Conservation (phyloP, 1,140 invertebrate genomes). For the Drosophila lacteicornis region DNA sequence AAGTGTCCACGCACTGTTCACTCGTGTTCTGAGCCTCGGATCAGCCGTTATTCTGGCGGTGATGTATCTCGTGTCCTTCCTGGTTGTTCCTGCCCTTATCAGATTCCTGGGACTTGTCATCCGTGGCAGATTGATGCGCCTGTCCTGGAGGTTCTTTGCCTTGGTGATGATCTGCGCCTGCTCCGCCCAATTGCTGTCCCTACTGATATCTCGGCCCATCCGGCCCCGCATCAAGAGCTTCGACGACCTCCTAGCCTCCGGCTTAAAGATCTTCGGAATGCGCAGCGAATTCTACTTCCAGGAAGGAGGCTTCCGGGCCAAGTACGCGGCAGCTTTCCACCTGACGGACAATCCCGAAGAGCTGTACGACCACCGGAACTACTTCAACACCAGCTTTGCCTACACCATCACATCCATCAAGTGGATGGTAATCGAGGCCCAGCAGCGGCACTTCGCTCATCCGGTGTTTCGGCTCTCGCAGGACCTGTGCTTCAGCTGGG, state of each 20-base stretch:
- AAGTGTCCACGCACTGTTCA: not conserved
- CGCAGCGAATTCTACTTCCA: conserved; percentile 44
- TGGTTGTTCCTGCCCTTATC: not conserved
- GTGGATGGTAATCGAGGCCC: conserved; percentile 43
- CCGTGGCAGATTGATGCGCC: not conserved
- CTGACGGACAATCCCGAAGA: conserved; percentile 35
- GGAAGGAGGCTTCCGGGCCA: conserved; percentile 46
- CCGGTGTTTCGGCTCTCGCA: conserved; percentile 51
- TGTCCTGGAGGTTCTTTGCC: conserved; percentile 16
- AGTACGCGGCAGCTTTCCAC: conserved; percentile 54
- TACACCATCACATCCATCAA: conserved; percentile 54
- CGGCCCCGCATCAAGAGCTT: conserved; percentile 42
- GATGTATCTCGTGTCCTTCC: not conserved
- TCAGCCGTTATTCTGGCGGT: conserved; percentile 13
- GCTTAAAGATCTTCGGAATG: conserved; percentile 52
- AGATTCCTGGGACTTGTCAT: not conserved
- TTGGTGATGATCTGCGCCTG: conserved; percentile 23
- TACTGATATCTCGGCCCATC: conserved; percentile 32
- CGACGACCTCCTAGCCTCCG: conserved; percentile 43
- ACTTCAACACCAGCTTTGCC: conserved; percentile 65
- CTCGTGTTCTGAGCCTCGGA: conserved; percentile 17
- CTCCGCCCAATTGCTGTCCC: conserved; percentile 43
- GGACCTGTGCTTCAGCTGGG: conserved; percentile 27
- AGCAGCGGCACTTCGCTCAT: conserved; percentile 51
- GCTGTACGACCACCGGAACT: conserved; percentile 35